phyloP scores from a whole-genome alignment of 2,797 vertebrate genomes.

The Syndactyla subalaris region DNA sequence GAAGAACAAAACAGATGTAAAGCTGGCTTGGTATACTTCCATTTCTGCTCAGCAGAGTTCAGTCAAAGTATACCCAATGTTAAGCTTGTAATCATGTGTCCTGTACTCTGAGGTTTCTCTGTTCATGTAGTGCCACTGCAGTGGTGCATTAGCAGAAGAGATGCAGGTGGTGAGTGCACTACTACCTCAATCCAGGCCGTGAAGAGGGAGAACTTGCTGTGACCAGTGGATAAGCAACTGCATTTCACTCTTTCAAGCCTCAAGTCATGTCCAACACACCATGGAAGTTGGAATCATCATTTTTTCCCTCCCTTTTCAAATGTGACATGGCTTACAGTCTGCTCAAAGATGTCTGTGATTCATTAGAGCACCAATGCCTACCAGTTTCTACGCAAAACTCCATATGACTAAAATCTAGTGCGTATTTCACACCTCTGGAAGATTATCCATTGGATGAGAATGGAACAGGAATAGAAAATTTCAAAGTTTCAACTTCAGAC shows the following conservation, averaged over 20 bases:
- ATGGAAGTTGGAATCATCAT: not conserved
- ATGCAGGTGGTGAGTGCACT: not conserved
- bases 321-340: not conserved
- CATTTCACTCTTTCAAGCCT: not conserved
- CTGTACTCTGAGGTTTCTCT: not conserved
- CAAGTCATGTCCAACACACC: not conserved
- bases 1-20: not conserved
- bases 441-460: not conserved
- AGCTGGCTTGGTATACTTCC: not conserved
- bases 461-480: not conserved
- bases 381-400: not conserved
- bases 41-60: not conserved
- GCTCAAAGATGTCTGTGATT: not conserved
- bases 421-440: not conserved
- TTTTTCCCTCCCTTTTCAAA: not conserved
- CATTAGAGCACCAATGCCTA: not conserved
- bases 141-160: accelerated
- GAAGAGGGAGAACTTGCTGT: not conserved
- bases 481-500: not conserved
- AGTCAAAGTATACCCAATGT: not conserved
- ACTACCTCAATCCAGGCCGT: not conserved
- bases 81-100: not conserved
- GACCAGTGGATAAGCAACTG: not conserved
- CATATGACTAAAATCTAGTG: not conserved
- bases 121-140: not conserved